Conservation (phyloP, 2,888 invertebrate genomes). For the Siphonodentalium dalli region DNA sequence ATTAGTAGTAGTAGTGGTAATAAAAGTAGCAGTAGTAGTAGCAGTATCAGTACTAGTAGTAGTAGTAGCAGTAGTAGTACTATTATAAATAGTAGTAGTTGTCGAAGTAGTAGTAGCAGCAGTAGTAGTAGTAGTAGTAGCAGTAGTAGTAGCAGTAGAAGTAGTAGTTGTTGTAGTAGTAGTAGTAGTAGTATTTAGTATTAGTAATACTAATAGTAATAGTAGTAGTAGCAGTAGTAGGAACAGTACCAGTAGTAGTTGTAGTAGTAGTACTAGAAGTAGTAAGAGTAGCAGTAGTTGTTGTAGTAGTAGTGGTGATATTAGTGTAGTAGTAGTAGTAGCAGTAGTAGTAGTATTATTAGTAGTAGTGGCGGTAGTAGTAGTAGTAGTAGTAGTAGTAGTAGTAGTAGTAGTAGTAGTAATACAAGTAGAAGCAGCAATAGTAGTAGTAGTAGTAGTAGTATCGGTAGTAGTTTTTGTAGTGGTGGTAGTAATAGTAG, state of each 20-base stretch:
- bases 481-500: too few relatives aligned
- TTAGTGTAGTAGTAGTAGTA: too few relatives aligned
- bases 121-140: constrained; percentile 1
- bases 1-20: not conserved
- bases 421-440: too few relatives aligned
- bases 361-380: too few relatives aligned
- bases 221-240: not conserved
- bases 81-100: not conserved
- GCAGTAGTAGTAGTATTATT: too few relatives aligned
- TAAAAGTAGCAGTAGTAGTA: not conserved
- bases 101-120: not conserved
- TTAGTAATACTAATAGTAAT: too few relatives aligned
- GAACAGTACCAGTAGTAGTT: not conserved
- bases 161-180: not conserved
- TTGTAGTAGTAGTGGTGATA: too few relatives aligned
- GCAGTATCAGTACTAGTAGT: not conserved
- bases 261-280: not conserved
- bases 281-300: not conserved
- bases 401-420: too few relatives aligned
- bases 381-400: too few relatives aligned
- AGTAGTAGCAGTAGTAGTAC: constrained; percentile 5
- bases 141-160: constrained; percentile 3
- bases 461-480: too few relatives aligned
- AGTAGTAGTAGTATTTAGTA: constrained; percentile 1
- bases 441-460: too few relatives aligned